Evolutionary conservation across 2,113 vertebrate species (phyloP), one percentile per base, ranked within the genome.

Genomic region (Indri indri): DNA sequence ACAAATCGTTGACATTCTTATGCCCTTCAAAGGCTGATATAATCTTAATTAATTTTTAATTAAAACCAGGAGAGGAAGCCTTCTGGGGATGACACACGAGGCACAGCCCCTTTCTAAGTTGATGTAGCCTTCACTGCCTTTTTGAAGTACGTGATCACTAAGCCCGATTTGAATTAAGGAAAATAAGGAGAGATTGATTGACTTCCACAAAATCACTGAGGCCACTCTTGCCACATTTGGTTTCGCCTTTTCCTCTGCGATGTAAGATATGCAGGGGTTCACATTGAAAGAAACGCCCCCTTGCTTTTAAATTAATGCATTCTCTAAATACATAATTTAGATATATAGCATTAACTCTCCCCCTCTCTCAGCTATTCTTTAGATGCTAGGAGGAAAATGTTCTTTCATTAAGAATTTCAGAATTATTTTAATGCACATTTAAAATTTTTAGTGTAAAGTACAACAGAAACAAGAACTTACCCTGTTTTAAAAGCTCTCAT

Each of bases 1-100:
- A 50, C 71, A 93, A 92, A 94, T 52, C 77, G 71, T 34, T 96
- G 85, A 87, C 85, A 50, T 96, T 94, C 90, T 84, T 83, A 77
- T 74, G 45, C 52, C 74, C 85, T 91, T 73, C 84, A 95, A 95
- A 87, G 32, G 54, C 13, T 93, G 63, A 84, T 76, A 84, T 13
- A 90, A 94, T 94, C 57, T 96, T 92, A 81, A 96, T 94, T 95
- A 57, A 83, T 80, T 96, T 94, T 93, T 97, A 95, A 96, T 98
- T 95, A 95, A 96, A 96, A 93, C 50, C 40, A 45, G 40, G 40
- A 80, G 20, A 91, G 45, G 8, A 70, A 63, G 45, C 54, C 68
- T 22, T 88, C 68, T 50, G 45, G 90, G 23, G 63, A 61, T 18
- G 37, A 25, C 50, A 88, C 77, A 13, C 8, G 63, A 79, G 47